A percentile compares a stretch with the other conserved stretches of the same genome.
Conservation (phyloP, 2,888 invertebrate species). For the Mythimna loreyi region DNA sequence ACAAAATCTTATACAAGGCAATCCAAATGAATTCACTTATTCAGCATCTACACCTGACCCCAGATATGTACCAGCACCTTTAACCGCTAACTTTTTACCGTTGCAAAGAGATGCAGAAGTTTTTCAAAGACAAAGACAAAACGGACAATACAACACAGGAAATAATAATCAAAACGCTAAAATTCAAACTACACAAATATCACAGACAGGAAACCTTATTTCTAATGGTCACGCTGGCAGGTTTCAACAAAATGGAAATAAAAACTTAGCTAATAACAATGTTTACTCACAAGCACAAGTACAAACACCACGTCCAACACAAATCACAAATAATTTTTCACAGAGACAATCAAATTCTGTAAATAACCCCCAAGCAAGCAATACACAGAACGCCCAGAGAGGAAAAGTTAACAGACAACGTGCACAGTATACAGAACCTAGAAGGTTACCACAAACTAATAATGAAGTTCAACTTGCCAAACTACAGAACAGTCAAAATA, state of each 20-base stretch:
- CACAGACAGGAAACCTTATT: slow-evolving; percentile 64
- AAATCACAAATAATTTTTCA: slow-evolving; percentile 64
- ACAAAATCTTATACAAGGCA: slow-evolving; percentile 72
- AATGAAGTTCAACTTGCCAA: slow-evolving; percentile 70
- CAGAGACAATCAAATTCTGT: slow-evolving; percentile 68
- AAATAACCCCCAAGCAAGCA: slow-evolving; percentile 59
- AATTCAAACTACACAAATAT: slow-evolving; percentile 66
- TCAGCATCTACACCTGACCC: slow-evolving; percentile 83
- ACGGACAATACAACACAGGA: slow-evolving; percentile 64
- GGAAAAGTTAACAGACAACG: slow-evolving; percentile 69
- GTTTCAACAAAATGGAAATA: slow-evolving; percentile 63
- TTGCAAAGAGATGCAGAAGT: slow-evolving; percentile 71
- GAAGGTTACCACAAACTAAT: slow-evolving; percentile 67
- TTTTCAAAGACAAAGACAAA: slow-evolving; percentile 78
- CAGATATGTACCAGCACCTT: slow-evolving; percentile 75
- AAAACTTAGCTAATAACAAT: slow-evolving; percentile 58
- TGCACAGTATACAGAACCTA: slow-evolving; percentile 71
- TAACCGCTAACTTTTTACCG: slow-evolving; percentile 68
- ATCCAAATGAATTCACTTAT: slow-evolving; percentile 73
- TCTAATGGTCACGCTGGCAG: slow-evolving; percentile 74
- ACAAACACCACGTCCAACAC: slow-evolving; percentile 66
- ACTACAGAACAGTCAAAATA: slow-evolving; percentile 72
- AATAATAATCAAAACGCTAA: slow-evolving; percentile 63
- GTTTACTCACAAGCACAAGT: slow-evolving; percentile 57
- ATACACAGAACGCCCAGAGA: slow-evolving; percentile 68